Base-by-base conservation (phyloP, 2,797 vertebrate species). In the Aplochiton taeniatus region DNA sequence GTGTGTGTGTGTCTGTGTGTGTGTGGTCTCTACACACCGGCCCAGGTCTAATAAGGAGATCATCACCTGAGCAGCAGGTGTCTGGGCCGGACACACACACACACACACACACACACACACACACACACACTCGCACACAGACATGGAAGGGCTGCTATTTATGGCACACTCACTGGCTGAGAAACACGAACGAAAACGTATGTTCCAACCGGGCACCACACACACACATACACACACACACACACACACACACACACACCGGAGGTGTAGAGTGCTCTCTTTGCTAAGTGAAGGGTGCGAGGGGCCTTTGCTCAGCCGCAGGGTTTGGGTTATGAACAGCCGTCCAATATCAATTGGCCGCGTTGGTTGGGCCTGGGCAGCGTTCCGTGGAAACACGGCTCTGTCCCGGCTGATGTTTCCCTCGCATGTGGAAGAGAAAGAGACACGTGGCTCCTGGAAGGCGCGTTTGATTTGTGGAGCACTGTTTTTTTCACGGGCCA, bases 1-100 rank as follows among this genome's bases (percentile, higher is more conserved):
- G 64, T n/a, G 46, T 19, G 46, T 42, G 63, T 31, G 20, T 10
- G 49, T 53, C 17, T 10, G 19, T 17, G 60, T 42, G 60, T 31
- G n/a, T 62, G 48, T 42, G 20, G 31, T 11, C 51, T 46, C 49
- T n/a, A 18, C 11, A 52, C 50, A 41, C 62, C 59, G 71, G 56
- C 60, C 81, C 82, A 81, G 78, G 78, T 79, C 77, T 83, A 87
- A 86, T 84, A 80, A 86, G 84, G 82, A 87, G 86, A 83, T 89
- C 86, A 90, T 89, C 87, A 88, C 80, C 82, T 73, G 87, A 85
- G 80, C 87, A 89, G 89, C 87, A 89, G 89, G 89, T 89, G 87
- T 85, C 81, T 83, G 74, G 77, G 83, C 79, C 79, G 83, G 82
- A n/a, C n/a, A n/a, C n/a, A n/a, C n/a, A n/a, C n/a, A n/a, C n/a